A percentile compares a stretch with the other conserved stretches of the same genome.
These are phyloP conservation scores for Cosmopolites sordidus DNA, from an alignment of 2,888 invertebrate species.

Conservation along the genomic window DNA sequence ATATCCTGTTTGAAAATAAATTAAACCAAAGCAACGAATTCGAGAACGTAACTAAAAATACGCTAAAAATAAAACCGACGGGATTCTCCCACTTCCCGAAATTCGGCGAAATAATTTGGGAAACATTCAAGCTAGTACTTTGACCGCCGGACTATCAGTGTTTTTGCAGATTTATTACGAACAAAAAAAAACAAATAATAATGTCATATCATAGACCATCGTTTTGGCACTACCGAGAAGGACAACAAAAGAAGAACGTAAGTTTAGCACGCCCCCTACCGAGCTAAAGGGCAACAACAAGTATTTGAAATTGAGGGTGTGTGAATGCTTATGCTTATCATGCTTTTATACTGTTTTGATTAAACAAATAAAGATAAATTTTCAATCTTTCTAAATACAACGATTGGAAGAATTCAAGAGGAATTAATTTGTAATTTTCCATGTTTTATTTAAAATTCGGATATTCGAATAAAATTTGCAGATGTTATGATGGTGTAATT, in stretches of 20 bases:
- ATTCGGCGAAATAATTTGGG: neutral
- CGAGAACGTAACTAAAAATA: neutral
- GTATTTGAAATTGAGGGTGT: neutral
- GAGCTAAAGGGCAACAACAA: neutral
- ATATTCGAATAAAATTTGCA: no score
- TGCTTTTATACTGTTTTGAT: no score
- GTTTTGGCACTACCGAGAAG: slow-evolving; percentile 55
- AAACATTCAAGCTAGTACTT: slow-evolving; percentile 4
- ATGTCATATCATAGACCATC: slow-evolving; percentile 62
- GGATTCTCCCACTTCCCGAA: slow-evolving; percentile 2
- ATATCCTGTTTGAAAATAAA: no score
- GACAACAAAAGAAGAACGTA: slow-evolving; percentile 47
- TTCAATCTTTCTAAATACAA: no score
- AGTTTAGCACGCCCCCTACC: slow-evolving; percentile 32
- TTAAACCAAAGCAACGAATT: neutral
- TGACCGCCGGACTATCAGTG: slow-evolving; percentile 13
- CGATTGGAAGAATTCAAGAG: no score
- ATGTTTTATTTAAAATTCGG: no score
- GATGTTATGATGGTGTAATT: no score
- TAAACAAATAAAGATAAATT: no score
- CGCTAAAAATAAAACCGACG: neutral
- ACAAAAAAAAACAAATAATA: no score
- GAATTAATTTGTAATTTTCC: no score
- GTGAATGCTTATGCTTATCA: neutral
- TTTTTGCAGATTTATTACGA: slow-evolving; percentile 3